A percentile compares a stretch with the other conserved stretches of the same genome.
These are phyloP conservation scores for Agonum fuliginosum DNA, from an alignment of 2,888 invertebrate genomes.

Conservation along the genomic window DNA sequence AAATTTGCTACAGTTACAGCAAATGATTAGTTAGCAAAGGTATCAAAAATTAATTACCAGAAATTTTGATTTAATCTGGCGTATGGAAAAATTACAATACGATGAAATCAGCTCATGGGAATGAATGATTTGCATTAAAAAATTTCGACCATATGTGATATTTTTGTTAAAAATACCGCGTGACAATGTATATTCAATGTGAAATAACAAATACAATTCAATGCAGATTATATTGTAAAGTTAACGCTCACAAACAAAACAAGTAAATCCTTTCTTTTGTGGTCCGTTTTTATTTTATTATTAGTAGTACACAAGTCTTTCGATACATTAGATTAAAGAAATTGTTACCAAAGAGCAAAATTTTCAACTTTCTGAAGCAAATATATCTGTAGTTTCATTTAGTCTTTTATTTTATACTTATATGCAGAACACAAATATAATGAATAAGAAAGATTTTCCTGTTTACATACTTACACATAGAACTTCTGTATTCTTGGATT, in stretches of 20 bases:
- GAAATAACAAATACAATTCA: neutral
- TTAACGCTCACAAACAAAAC: neutral
- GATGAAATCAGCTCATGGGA: neutral
- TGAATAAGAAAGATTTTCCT: neutral
- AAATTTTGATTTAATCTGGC: neutral
- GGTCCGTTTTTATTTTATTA: neutral
- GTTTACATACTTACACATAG: neutral
- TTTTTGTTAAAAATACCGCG: neutral
- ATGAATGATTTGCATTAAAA: no score
- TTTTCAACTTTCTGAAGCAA: neutral
- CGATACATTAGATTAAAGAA: neutral
- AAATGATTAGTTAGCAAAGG: neutral
- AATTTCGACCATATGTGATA: neutral
- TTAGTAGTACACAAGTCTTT: neutral
- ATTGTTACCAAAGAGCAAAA: neutral
- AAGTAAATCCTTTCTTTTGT: slow-evolving; percentile 2
- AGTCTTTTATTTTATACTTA: neutral
- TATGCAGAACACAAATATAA: neutral
- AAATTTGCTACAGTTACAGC: no score
- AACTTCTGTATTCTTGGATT: slow-evolving; percentile 12
- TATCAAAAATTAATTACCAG: neutral
- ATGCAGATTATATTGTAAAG: neutral
- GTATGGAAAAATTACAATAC: neutral
- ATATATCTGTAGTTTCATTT: neutral
- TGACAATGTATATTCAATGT: neutral